phyloP scores from a whole-genome alignment of 2,888 invertebrate species.

The Clistopyga incitator region DNA sequence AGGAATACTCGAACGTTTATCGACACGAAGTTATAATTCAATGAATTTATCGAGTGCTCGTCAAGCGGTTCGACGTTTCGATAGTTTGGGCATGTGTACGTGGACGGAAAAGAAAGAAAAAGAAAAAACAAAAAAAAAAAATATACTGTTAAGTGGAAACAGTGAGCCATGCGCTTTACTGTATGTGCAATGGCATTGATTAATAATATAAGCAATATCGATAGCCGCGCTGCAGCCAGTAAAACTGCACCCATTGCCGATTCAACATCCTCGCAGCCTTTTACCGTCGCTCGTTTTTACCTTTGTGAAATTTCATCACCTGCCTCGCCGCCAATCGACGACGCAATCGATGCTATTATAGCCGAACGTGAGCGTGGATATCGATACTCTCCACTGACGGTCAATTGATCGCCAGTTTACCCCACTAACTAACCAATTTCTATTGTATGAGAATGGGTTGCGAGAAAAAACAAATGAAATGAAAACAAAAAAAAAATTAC shows the following conservation, averaged over 20 bases:
- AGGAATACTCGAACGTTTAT: conserved; percentile 51
- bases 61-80: conserved; percentile 48
- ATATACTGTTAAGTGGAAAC: conserved; percentile 1
- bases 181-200: conserved; percentile 13
- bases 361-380: neutral
- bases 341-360: neutral
- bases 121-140: neutral
- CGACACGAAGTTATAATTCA: conserved; percentile 57
- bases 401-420: too few species aligned
- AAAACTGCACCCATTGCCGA: conserved; percentile 11
- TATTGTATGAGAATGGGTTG: too few species aligned
- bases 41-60: conserved; percentile 60
- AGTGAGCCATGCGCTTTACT: conserved; percentile 8
- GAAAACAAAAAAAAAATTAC: too few species aligned
- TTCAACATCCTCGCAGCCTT: conserved; percentile 15
- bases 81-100: conserved; percentile 26
- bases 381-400: neutral
- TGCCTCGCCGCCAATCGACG: neutral
- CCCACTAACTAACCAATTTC: too few species aligned
- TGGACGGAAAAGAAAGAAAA: conserved; percentile 2
- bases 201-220: conserved; percentile 53
- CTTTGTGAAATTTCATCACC: conserved; percentile 22
- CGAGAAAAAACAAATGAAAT: too few species aligned
- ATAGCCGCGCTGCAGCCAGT: neutral
- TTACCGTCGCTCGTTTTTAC: conserved; percentile 11